Conservation (phyloP, 1,140 invertebrate genomes). For the Odontomachus brunneus region DNA sequence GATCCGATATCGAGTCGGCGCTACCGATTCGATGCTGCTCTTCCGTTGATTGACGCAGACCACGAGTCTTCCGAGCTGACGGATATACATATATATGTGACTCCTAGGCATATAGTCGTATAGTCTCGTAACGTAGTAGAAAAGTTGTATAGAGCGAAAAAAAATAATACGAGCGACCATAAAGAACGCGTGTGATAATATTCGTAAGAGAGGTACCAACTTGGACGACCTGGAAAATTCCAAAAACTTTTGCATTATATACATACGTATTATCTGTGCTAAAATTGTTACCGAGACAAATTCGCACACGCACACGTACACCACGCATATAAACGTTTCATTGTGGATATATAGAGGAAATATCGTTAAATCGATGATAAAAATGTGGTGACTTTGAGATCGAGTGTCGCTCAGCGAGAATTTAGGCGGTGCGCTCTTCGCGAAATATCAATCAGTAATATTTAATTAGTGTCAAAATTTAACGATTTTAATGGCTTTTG, state of each 20-base stretch:
- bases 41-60: background rate
- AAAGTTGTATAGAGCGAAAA: slow-evolving; percentile 25
- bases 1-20: background rate
- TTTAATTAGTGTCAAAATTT: background rate
- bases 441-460: too few species aligned
- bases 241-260: slow-evolving; percentile 11
- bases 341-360: background rate
- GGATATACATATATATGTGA: slow-evolving; percentile 21
- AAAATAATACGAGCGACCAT: slow-evolving; percentile 35
- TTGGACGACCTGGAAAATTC: background rate
- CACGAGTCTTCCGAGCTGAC: background rate
- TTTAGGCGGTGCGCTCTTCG: background rate
- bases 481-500: too few species aligned
- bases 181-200: slow-evolving; percentile 52
- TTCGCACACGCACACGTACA: background rate
- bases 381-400: slow-evolving; percentile 7
- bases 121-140: slow-evolving; percentile 8
- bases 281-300: slow-evolving; percentile 15
- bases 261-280: background rate
- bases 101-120: background rate
- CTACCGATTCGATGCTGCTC: background rate
- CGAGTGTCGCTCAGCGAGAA: background rate
- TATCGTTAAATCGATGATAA: background rate
- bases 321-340: background rate
- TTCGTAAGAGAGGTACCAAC: slow-evolving; percentile 20